Conservation (phyloP, 1,140 invertebrate species). For the Zaprionus capensis region DNA sequence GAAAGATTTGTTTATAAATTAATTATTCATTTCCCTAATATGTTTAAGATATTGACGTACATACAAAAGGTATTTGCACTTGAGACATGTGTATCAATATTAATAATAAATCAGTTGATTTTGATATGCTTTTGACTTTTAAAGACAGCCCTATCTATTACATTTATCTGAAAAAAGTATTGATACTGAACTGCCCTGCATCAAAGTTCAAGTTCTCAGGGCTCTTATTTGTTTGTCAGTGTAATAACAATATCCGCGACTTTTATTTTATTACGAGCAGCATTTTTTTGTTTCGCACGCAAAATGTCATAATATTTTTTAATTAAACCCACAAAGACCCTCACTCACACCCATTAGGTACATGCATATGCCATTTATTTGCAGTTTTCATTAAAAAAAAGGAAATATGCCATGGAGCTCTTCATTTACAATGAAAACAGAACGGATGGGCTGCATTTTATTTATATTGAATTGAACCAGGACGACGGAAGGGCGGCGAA, state of each 20-base stretch:
- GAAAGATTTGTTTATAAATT: background rate
- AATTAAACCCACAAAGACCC: conserved; percentile 36
- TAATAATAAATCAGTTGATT: background rate
- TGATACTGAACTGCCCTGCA: background rate
- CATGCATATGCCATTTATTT: conserved; percentile 46
- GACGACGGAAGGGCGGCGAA: conserved; percentile 4
- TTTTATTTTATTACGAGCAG: conserved; percentile 12
- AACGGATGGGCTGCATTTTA: conserved; percentile 35
- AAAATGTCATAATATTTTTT: conserved; percentile 58
- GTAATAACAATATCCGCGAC: background rate
- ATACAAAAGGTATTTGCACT: background rate
- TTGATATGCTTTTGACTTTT: background rate
- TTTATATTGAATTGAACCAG: conserved; percentile 56
- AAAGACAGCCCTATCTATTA: background rate
- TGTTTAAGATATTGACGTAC: background rate
- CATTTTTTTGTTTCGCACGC: conserved; percentile 9
- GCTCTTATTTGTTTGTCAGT: background rate
- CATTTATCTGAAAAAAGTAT: background rate
- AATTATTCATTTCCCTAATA: conserved; percentile 1
- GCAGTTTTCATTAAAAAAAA: conserved; percentile 49
- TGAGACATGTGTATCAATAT: conserved; percentile 3
- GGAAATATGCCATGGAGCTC: conserved; percentile 16
- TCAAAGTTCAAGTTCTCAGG: background rate
- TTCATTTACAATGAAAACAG: conserved; percentile 51
- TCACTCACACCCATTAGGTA: background rate